phyloP scores from a whole-genome alignment of 2,113 vertebrate species.

The Petromus typicus region DNA sequence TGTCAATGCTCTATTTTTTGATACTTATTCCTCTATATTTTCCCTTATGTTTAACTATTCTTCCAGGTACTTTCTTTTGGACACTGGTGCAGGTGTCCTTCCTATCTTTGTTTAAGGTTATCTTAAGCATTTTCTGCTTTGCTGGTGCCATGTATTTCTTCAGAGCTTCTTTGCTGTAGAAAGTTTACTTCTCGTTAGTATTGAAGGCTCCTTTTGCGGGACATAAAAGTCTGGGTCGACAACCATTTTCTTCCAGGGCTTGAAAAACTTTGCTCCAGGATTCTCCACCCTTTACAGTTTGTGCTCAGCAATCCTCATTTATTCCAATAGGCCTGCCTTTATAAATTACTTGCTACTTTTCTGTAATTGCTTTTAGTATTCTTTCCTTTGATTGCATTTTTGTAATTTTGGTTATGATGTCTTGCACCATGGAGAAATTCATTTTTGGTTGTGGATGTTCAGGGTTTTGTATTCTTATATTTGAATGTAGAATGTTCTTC shows the following conservation, averaged over 20 bases:
- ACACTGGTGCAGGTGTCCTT: background rate
- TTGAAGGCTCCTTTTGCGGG: background rate
- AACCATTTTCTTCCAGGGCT: background rate
- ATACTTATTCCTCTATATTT: background rate
- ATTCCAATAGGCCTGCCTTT: background rate
- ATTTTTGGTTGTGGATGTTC: background rate
- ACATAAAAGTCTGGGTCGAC: background rate
- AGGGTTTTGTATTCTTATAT: background rate
- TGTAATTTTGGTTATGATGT: background rate
- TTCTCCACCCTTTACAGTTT: background rate
- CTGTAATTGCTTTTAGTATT: background rate
- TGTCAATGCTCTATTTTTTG: background rate
- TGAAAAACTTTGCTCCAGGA: background rate
- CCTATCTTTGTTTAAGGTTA: background rate
- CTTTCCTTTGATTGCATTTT: background rate
- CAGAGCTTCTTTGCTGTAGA: background rate
- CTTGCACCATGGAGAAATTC: background rate
- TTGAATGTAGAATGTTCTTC: background rate
- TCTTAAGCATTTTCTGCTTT: background rate
- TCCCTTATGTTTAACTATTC: background rate
- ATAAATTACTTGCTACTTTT: background rate
- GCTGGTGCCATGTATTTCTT: background rate
- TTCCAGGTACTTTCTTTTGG: background rate
- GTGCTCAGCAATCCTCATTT: background rate
- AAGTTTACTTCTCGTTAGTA: background rate